Conservation (phyloP, 2,797 vertebrate genomes). For the Epinephelus awoara region DNA sequence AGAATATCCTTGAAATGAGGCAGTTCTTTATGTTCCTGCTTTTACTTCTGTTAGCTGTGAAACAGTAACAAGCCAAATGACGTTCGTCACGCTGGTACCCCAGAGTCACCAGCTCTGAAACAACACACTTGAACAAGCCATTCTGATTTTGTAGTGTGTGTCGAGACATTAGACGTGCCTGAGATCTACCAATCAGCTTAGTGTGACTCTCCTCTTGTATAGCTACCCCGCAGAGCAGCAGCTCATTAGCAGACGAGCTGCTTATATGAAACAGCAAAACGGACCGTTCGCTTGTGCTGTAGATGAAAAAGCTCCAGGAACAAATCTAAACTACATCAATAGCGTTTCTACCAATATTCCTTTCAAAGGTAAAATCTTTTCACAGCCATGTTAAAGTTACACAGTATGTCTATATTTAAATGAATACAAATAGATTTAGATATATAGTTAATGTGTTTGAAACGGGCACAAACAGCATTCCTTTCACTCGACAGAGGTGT, state of each 20-base stretch:
- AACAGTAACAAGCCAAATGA: constrained; percentile 19
- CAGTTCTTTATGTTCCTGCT: not conserved
- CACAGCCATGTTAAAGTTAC: not conserved
- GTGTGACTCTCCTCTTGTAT: not conserved
- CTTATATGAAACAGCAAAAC: not conserved
- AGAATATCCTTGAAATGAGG: not conserved
- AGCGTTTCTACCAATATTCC: not conserved
- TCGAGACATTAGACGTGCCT: constrained; percentile 15
- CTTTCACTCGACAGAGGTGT: not conserved
- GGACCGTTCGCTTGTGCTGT: not conserved
- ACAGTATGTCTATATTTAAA: not conserved
- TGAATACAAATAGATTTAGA: not conserved
- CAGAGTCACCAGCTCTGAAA: constrained; percentile 8
- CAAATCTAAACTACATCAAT: not conserved
- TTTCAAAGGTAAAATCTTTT: not conserved
- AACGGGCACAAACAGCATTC: not conserved
- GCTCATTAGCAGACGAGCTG: constrained; percentile 35
- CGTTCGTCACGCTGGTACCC: constrained; percentile 6
- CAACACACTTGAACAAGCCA: constrained; percentile 5
- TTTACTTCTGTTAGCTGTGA: constrained; percentile 9
- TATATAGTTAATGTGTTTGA: not conserved
- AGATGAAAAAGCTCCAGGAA: not conserved
- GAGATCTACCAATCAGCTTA: constrained; percentile 26
- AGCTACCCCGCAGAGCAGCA: constrained; percentile 13
- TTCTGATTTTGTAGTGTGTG: constrained; percentile 21